These are phyloP conservation scores for Apis mellifera DNA, from an alignment of 1,140 invertebrate genomes.

Conservation along the genomic window DNA sequence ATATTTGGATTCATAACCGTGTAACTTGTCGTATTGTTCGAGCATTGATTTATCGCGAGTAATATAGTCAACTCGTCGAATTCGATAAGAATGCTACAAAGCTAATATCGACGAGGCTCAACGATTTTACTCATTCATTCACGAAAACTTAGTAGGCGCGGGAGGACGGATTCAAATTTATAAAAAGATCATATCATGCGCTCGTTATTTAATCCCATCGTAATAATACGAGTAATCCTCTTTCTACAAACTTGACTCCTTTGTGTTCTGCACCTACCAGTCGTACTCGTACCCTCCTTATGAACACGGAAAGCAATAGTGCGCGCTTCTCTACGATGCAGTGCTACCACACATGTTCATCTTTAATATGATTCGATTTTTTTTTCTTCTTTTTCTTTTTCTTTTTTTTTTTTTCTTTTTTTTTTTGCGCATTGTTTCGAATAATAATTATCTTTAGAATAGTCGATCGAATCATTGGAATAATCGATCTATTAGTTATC, in stretches of 20 bases:
- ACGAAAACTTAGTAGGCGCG: slow-evolving; percentile 2
- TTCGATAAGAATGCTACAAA: not conserved
- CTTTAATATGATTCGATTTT: slow-evolving; percentile 4
- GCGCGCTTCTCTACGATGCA: slow-evolving; percentile 36
- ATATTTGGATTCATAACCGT: not conserved
- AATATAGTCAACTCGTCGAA: not conserved
- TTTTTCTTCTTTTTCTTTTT: no score
- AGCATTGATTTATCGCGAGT: slow-evolving; percentile 11
- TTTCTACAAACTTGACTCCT: slow-evolving; percentile 1
- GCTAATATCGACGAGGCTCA: slow-evolving; percentile 14
- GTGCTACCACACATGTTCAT: slow-evolving; percentile 38
- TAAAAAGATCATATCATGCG: slow-evolving; percentile 6
- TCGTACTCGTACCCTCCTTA: slow-evolving; percentile 17
- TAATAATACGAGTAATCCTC: slow-evolving; percentile 3
- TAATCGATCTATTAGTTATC: slow-evolving; percentile 16
- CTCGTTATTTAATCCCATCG: not conserved
- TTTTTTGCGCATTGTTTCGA: not conserved
- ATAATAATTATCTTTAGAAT: slow-evolving; percentile 5
- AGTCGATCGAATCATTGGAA: slow-evolving; percentile 13
- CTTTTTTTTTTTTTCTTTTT: not conserved
- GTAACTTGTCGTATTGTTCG: not conserved
- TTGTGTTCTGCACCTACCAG: slow-evolving; percentile 14
- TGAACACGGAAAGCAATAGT: slow-evolving; percentile 63
- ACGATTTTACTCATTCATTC: not conserved
- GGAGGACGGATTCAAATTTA: slow-evolving; percentile 4